phyloP scores from a whole-genome alignment of 2,888 invertebrate genomes.

The Beris morrisii region DNA sequence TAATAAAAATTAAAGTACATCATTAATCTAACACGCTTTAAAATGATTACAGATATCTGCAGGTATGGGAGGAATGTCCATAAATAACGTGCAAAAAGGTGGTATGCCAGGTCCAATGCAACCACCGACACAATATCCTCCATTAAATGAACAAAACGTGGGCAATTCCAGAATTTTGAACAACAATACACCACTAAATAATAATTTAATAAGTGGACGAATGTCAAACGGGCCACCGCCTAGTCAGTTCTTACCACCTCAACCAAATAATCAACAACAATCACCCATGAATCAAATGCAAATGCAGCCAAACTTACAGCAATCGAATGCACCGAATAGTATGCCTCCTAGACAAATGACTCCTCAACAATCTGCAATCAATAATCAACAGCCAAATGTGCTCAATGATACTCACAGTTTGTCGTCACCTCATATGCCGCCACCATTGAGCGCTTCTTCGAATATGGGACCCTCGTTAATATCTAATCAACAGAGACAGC shows the following conservation, averaged over 20 bases:
- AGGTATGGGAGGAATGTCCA: conserved; percentile 12
- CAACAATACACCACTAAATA: conserved; percentile 24
- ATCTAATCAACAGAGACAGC: conserved; percentile 18
- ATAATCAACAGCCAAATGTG: conserved; percentile 4
- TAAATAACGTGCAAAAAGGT: conserved; percentile 19
- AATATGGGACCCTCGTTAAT: not conserved
- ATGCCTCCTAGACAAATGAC: conserved; percentile 41
- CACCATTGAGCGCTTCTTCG: conserved; percentile 2
- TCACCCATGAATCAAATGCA: conserved; percentile 25
- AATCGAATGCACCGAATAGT: conserved; percentile 37
- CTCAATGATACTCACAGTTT: conserved; percentile 41
- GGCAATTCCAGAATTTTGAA: conserved; percentile 5
- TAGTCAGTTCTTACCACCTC: conserved; percentile 24
- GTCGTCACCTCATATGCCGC: conserved; percentile 38
- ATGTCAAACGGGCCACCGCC: conserved; percentile 36
- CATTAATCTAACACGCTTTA: too few species aligned
- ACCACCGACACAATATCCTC: conserved; percentile 9
- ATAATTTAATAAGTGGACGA: conserved; percentile 25
- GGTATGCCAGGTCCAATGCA: not conserved
- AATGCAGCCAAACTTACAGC: conserved; percentile 6
- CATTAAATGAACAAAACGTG: conserved; percentile 16
- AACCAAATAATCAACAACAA: conserved; percentile 27
- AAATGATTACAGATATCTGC: conserved; percentile 9
- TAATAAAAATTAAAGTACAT: too few species aligned
- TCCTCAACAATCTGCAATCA: conserved; percentile 30